These are phyloP conservation scores for Heliconius charithonia DNA, from an alignment of 2,888 invertebrate genomes.

Conservation along the genomic window DNA sequence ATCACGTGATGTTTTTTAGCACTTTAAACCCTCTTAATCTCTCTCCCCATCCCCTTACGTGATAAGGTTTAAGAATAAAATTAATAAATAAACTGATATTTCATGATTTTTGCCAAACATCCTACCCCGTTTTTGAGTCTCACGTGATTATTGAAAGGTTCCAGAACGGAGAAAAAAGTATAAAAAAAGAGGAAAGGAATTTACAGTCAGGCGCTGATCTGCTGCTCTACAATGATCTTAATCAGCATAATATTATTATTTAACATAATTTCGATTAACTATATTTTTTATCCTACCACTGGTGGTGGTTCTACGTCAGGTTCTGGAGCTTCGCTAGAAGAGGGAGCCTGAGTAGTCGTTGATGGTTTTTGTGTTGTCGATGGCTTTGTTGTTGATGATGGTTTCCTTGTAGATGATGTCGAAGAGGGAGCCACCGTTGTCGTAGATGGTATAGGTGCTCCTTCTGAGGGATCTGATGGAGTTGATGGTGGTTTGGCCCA, in stretches of 20 bases:
- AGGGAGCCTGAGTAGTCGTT: slow-evolving; percentile 47
- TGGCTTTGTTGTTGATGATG: slow-evolving; percentile 47
- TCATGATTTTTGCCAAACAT: too few species aligned
- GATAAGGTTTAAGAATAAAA: too few species aligned
- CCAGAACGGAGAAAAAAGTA: too few species aligned
- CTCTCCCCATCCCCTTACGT: too few species aligned
- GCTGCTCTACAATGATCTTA: background rate
- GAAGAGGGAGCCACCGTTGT: slow-evolving; percentile 55
- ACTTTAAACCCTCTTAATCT: too few species aligned
- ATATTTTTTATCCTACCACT: slow-evolving; percentile 41
- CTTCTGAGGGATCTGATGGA: slow-evolving; percentile 80
- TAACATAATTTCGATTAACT: background rate
- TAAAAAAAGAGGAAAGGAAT: too few species aligned
- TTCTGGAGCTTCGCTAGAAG: slow-evolving; percentile 39
- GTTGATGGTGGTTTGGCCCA: slow-evolving; percentile 92
- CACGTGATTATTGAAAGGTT: too few species aligned
- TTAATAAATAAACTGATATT: too few species aligned
- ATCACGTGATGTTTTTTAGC: too few species aligned
- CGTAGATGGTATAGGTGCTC: slow-evolving; percentile 63
- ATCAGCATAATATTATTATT: background rate
- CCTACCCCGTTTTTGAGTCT: too few species aligned
- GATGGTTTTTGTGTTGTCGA: slow-evolving; percentile 55
- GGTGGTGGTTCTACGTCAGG: slow-evolving; percentile 61
- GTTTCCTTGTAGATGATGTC: slow-evolving; percentile 53
- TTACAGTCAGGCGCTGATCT: background rate